Evolutionary conservation across 2,113 vertebrate species (phyloP).

Genomic region (Austrofundulus limnaeus): DNA sequence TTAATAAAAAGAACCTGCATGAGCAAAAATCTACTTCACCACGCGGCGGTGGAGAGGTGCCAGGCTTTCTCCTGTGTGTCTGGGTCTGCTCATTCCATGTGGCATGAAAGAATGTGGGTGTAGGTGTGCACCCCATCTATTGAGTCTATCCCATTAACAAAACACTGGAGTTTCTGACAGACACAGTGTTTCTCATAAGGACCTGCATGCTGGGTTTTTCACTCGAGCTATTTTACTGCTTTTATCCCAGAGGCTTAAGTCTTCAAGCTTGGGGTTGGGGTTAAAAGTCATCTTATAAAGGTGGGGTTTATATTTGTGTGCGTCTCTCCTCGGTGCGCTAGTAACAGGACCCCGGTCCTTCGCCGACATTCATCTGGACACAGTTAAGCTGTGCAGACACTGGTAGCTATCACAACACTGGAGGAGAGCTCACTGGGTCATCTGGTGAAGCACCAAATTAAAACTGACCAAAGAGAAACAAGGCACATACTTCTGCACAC

Average conservation of each 20-base stretch:
- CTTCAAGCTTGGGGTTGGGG: constrained; percentile 41
- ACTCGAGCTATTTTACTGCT: constrained; percentile 52
- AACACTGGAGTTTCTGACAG: constrained; percentile 49
- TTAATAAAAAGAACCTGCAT: constrained; percentile 77
- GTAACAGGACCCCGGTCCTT: constrained; percentile 68
- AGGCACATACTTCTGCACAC: constrained; percentile 1
- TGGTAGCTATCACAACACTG: constrained; percentile 73
- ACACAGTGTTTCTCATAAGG: constrained; percentile 53
- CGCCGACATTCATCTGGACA: constrained; percentile 72
- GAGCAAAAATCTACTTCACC: constrained; percentile 71
- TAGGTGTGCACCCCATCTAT: constrained; percentile 24
- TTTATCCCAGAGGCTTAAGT: constrained; percentile 61
- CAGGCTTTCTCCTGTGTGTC: constrained; percentile 53
- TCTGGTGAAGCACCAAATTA: constrained; percentile 45
- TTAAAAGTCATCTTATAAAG: constrained; percentile 55
- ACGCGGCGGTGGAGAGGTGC: constrained; percentile 51
- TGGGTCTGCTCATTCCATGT: constrained; percentile 53
- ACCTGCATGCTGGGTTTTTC: constrained; percentile 68
- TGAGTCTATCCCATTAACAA: constrained; percentile 47
- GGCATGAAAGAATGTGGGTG: constrained; percentile 62
- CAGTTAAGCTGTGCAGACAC: constrained; percentile 66
- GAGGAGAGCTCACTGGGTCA: constrained; percentile 52
- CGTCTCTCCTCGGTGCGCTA: constrained; percentile 15
- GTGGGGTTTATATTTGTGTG: constrained; percentile 39
- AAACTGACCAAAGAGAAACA: constrained; percentile 41